Evolutionary conservation across 2,888 invertebrate species (phyloP).

Genomic region (Andrena bicolor): DNA sequence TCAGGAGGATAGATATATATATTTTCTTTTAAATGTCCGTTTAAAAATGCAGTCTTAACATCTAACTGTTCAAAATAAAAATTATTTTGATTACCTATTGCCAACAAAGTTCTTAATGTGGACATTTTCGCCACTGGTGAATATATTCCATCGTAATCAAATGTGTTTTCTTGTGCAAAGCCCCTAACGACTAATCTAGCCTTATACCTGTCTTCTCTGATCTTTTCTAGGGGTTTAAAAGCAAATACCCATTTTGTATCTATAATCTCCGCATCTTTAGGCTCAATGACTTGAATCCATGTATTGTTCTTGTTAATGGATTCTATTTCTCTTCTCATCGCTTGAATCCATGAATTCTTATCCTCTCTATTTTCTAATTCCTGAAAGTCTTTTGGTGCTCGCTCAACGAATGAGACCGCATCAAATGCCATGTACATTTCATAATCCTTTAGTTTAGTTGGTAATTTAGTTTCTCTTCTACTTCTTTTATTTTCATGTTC

Average conservation of each 20-base stretch:
- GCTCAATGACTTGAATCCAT: constrained; percentile 21
- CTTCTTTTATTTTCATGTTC: constrained; percentile 8
- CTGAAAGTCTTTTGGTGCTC: constrained; percentile 14
- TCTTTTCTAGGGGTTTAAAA: constrained; percentile 69
- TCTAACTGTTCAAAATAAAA: constrained; percentile 63
- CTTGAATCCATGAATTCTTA: constrained; percentile 5
- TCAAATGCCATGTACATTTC: constrained; percentile 34
- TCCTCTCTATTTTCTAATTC: constrained; percentile 21
- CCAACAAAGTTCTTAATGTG: constrained; percentile 69
- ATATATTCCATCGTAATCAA: constrained; percentile 73
- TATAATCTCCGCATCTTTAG: constrained; percentile 51
- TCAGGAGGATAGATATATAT: neutral
- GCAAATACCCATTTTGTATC: constrained; percentile 66
- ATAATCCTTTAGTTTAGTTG: constrained; percentile 27
- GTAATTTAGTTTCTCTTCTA: neutral
- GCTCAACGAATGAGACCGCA: constrained; percentile 21
- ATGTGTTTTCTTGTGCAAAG: constrained; percentile 72
- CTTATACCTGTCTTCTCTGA: constrained; percentile 73
- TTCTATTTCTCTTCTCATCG: constrained; percentile 42
- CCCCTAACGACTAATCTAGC: constrained; percentile 66
- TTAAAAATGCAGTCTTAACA: constrained; percentile 65
- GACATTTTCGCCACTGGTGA: constrained; percentile 72
- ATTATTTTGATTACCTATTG: constrained; percentile 69
- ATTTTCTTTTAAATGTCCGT: constrained; percentile 33
- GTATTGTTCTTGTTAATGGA: constrained; percentile 63